Base-by-base conservation (phyloP, 1,140 invertebrate genomes). In the Pissodes strobi region DNA sequence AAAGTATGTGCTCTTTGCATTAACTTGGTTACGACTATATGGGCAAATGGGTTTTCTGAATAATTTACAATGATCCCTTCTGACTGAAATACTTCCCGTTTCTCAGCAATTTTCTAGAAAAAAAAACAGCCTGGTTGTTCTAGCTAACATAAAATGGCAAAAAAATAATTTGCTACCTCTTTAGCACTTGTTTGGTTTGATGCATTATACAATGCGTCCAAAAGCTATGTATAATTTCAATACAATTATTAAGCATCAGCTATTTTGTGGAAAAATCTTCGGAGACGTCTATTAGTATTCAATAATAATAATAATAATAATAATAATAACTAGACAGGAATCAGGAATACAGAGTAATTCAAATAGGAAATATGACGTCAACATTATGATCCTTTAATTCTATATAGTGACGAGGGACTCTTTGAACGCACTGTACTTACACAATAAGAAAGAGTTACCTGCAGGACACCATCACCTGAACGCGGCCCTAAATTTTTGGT, bases 241-340 rank as follows among this genome's bases (percentile, higher is more conserved):
- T 41, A 41, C 9, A 41, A 41, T 41, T 41, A 15, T 15, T 12
- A 41, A 41, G n/a, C 27, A 8, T 34, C 6, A 41, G 38, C 38
- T 41, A 12, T 41, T 12, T 41, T 6, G 13, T 41, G 38, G 13
- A 41, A 41, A 41, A 41, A 41, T 41, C 6, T 15, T 41, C 38
- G 38, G 38, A 41, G 38, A 41, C 38, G 46, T 49, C 46, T 49
- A 27, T 49, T 49, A 23, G 46, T 49, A 27, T 21, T 49, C 8
- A 41, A 41, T 9, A 41, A 41, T 41, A 41, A 41, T 41, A 41
- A 41, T 41, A 41, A 12, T n/a, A n/a, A n/a, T n/a, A n/a, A n/a
- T n/a, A n/a, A n/a, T n/a, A n/a, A n/a, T n/a, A n/a, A n/a, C n/a
- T n/a, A n/a, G n/a, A n/a, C n/a, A n/a, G 38, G 9, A 41, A 5